A percentile compares a stretch with the other conserved stretches of the same genome.
phyloP scores from a whole-genome alignment of 2,113 vertebrate species.

The Illadopsis cleaveri region DNA sequence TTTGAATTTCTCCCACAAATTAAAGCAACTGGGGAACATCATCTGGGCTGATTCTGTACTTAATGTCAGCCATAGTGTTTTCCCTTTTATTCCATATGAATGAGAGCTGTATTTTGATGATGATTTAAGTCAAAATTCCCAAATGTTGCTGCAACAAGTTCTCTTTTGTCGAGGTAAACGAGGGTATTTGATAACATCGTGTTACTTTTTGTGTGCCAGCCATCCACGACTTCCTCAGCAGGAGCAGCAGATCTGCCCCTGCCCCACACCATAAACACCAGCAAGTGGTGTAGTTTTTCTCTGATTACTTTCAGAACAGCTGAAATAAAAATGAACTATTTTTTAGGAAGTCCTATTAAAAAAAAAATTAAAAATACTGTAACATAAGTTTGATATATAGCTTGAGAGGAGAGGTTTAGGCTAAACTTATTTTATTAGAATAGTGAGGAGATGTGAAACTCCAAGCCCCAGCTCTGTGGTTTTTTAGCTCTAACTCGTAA shows the following conservation, averaged over 20 bases:
- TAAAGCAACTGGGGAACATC: background rate
- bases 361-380: too few species aligned
- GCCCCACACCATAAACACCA: background rate
- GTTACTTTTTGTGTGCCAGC: background rate
- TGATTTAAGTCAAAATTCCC: background rate
- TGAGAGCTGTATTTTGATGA: background rate
- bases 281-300: background rate
- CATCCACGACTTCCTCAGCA: background rate
- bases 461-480: background rate
- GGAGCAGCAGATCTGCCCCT: background rate
- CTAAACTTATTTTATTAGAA: background rate
- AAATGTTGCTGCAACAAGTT: background rate
- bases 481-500: background rate
- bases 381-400: background rate
- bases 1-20: slow-evolving; percentile 19
- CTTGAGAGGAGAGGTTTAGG: background rate
- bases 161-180: background rate
- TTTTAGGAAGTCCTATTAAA: background rate
- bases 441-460: background rate
- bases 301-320: background rate
- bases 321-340: background rate
- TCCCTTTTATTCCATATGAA: background rate
- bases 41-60: background rate
- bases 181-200: background rate
- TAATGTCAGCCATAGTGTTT: background rate